Base-by-base conservation (phyloP, 2,113 vertebrate genomes). In the Sarotherodon lohbergeri region DNA sequence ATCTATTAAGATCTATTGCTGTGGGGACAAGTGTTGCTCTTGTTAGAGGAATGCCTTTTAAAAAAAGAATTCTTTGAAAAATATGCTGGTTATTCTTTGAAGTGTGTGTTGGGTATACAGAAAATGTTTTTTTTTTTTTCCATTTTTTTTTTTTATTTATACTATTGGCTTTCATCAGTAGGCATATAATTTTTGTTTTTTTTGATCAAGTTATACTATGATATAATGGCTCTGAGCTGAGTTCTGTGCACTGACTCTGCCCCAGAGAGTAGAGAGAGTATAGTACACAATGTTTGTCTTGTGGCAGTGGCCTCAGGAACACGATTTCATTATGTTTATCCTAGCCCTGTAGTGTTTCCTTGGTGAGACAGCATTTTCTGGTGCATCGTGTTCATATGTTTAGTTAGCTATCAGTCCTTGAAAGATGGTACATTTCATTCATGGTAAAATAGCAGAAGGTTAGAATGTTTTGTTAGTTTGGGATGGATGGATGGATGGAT, bases 231-330 rank as follows among this genome's bases (percentile, higher is more conserved):
- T 84, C 9, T 36, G 13, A 80, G 50, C 56, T 10, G 46, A 56
- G 48, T 52, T 82, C 14, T 54, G 5, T 83, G 66, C 22, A 10
- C 48, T 12, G 22, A 59, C 80, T 82, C 50, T 46, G 52, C 16
- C 61, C 73, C 17, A 4, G 48, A 43, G 68, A 85, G 82, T 52
- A 43, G 80, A 36, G 71, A 36, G 80, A 86, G 68, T 52, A 27
- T 80, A 90, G 83, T 78, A 73, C 27, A 82, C 4, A 52, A n/a
- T 14, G 8, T 59, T 80, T 81, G 86, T 80, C 85, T 81, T 54
- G 54, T 78, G 57, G 41, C 61, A 50, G 34, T 12, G 22, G 71
- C 85, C 85, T 83, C 29, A 55, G 83, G 88, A 57, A 5, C 34
- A 32, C 4, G 32, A 27, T 71, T 79, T 78, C 55, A 86, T 88